These are phyloP conservation scores for Lasioglossum morio DNA, from an alignment of 2,888 invertebrate species.

Conservation along the genomic window DNA sequence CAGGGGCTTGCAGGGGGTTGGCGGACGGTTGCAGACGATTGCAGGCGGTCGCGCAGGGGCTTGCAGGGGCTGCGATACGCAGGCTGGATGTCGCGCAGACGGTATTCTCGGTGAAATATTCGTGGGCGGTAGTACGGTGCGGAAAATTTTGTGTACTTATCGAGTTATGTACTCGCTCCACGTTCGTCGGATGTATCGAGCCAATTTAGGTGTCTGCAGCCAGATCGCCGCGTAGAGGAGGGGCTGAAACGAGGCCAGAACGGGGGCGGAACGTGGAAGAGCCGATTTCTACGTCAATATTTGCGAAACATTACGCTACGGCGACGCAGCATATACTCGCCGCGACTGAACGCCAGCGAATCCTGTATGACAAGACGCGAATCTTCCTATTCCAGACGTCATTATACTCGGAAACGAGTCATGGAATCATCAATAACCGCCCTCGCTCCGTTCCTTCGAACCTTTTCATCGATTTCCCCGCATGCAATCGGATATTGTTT, in stretches of 20 bases:
- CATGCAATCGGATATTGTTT: not conserved
- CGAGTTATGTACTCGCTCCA: slow-evolving; percentile 73
- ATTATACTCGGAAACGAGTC: not conserved
- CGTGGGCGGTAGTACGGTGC: slow-evolving; percentile 60
- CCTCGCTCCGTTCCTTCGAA: not conserved
- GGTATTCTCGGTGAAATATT: slow-evolving; percentile 63
- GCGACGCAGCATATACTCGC: slow-evolving; percentile 46
- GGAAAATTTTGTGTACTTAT: slow-evolving; percentile 74
- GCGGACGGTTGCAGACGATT: not conserved
- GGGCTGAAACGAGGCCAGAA: slow-evolving; percentile 50
- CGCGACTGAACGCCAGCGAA: slow-evolving; percentile 32
- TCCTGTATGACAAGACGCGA: not conserved
- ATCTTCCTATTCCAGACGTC: not conserved
- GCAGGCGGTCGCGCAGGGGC: not conserved
- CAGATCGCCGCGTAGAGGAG: slow-evolving; percentile 60
- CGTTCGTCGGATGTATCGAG: slow-evolving; percentile 73
- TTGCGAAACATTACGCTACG: slow-evolving; percentile 73
- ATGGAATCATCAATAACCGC: not conserved
- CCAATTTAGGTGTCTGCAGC: slow-evolving; percentile 72
- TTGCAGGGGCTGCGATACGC: not conserved
- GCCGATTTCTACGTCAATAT: slow-evolving; percentile 74
- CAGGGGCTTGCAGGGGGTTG: not conserved
- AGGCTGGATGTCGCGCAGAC: slow-evolving; percentile 39
- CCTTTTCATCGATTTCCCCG: not conserved
- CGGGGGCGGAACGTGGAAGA: slow-evolving; percentile 47